Evolutionary conservation across 1,140 invertebrate species (phyloP), one percentile per base, ranked within the genome.

Genomic region (Neodiprion lecontei): DNA sequence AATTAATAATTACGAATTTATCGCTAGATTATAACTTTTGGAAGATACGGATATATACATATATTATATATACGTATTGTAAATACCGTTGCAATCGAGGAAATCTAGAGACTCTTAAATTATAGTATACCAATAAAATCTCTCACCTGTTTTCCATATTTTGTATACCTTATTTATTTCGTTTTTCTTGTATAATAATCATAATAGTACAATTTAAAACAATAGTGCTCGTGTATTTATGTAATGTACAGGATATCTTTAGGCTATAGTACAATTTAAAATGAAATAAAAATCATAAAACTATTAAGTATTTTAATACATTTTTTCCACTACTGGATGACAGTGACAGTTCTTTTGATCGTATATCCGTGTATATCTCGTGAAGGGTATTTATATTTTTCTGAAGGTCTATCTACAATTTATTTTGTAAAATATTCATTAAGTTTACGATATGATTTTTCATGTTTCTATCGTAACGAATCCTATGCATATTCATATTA

Each of bases 201-300:
- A 85, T 86, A 84, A 88, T 85, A 83, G 82, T 87, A 88, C 82
- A 84, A 82, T 86, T 86, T 82, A 82, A 88, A 88, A 87, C 84
- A 86, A 88, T 84, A 87, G 84, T 86, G 86, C 81, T 84, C 76
- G 76, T 83, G 82, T 73, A 14, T 85, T 86, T 84, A 88, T 87
- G 85, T 82, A 88, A 88, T 88, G 86, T 88, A 88, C 86, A 88
- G 86, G 83, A 88, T 88, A 87, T 79, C n/a, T 88, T 88, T 85
- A 88, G 86, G 86, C 86, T 88, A 87, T 88, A 80, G 83, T 88
- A 88, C 87, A 88, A 77, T 88, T 86, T 71, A 74, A 88, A 87
- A 86, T 83, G 78, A 88, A 85, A 87, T 86, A 87, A 84, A 88
- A 87, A 88, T 87, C 76, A 83, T 80, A 88, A 86, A 83, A 86